Evolutionary conservation across 2,113 vertebrate genomes (phyloP).

Genomic region (Brienomyrus brachyistius): DNA sequence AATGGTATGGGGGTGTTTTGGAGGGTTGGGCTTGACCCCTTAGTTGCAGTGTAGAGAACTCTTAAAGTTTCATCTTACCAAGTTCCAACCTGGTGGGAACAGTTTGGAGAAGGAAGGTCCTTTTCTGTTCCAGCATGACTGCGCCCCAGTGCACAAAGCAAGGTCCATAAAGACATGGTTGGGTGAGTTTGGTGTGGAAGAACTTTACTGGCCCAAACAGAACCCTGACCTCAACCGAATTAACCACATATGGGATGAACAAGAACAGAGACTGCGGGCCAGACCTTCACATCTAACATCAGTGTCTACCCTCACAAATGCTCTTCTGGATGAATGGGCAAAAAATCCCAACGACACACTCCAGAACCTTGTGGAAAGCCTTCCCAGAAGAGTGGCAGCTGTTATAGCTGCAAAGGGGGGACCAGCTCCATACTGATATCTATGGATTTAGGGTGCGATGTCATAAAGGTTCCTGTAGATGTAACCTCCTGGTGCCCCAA

Average conservation of each 20-base stretch:
- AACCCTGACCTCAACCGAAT: no score
- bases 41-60: no score
- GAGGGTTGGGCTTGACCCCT: no score
- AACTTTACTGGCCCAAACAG: no score
- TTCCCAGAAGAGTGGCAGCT: not conserved
- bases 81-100: no score
- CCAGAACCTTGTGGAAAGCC: not conserved
- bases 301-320: not conserved
- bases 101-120: no score
- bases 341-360: rapidly evolving
- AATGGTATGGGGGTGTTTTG: no score
- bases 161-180: no score
- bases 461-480: not conserved
- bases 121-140: not conserved
- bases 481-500: not conserved
- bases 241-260: not conserved
- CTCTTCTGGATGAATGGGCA: no score
- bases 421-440: not conserved
- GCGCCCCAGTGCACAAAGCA: no score
- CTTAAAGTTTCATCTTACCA: no score
- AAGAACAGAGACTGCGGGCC: not conserved
- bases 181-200: no score
- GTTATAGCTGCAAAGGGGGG: not conserved
- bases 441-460: not conserved
- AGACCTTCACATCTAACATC: not conserved